Base-by-base conservation (phyloP, 2,888 invertebrate species). In the Tipula confusa region DNA sequence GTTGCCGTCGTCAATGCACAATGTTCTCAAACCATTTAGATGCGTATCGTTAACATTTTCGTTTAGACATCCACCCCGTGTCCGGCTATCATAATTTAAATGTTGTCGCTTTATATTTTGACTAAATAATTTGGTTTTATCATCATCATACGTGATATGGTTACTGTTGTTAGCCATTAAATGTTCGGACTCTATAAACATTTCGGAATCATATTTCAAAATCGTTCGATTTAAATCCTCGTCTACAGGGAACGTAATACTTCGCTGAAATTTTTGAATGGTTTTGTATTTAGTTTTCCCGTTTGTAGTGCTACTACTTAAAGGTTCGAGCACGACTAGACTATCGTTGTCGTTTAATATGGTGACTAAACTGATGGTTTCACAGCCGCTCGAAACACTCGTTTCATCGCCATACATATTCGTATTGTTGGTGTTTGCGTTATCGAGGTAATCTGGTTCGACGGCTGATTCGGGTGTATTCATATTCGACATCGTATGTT, bases 301-400 rank as follows among this genome's bases (percentile, higher is more conserved):
- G 43, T 28, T 24, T 43, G 11, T 4, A 6, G 36, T 38, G n/a
- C n/a, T n/a, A 24, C 43, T 29, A 43, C 29, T 43, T n/a, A 82
- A n/a, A n/a, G 82, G 82, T 33, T 83, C 83, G 4, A 83, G 2
- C n/a, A 48, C 29, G 0, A 83, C 48, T 28, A 83, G 29, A 43
- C 29, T 48, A 48, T 43, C 48, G 7, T 85, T 90, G 90, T 85
- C 87, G 84, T 88, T 87, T 85, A 92, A 87, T 85, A 91, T 91
- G 84, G 92, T 92, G 79, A 92, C 93, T 7, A 94, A 94, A 88
- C 94, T 94, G 83, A 94, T 94, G 13, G 94, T 94, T 89, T 95
- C 95, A 88, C 95, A 95, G 86, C 95, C 95, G 87, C 95, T 95
- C 85, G 95, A 95, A 87, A 95, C 93, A 83, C 94, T 94, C 85